A percentile compares a stretch with the other conserved stretches of the same genome.
Evolutionary conservation across 2,888 invertebrate species (phyloP).

Genomic region (Amaurobius ferox): DNA sequence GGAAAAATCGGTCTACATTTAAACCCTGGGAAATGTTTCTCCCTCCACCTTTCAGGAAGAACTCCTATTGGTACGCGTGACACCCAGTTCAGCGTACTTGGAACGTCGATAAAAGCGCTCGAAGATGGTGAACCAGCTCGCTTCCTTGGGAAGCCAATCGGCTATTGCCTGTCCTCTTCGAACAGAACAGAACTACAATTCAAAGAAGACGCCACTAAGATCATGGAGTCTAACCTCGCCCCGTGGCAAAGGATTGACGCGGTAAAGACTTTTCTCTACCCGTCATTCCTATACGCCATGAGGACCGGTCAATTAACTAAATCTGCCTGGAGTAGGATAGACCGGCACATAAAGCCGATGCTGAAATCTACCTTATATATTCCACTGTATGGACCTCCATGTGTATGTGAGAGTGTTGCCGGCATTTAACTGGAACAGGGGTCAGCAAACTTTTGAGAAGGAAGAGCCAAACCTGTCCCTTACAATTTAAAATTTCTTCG

Average conservation of each 20-base stretch:
- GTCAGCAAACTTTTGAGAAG: too few species aligned
- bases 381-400: too few species aligned
- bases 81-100: neutral
- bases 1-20: neutral
- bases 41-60: neutral
- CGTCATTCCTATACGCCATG: neutral
- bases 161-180: neutral
- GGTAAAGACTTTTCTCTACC: neutral
- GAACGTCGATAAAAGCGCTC: neutral
- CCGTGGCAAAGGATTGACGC: neutral
- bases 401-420: too few species aligned
- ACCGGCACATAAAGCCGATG: too few species aligned
- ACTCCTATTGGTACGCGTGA: neutral
- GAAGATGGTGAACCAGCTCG: neutral
- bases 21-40: neutral
- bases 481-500: too few species aligned
- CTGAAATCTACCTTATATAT: too few species aligned
- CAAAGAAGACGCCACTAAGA: neutral
- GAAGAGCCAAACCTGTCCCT: too few species aligned
- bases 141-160: neutral
- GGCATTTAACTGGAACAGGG: too few species aligned
- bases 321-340: too few species aligned
- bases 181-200: neutral
- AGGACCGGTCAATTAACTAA: too few species aligned
- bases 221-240: neutral